These are phyloP conservation scores for Selene dorsalis DNA, from an alignment of 2,797 vertebrate genomes.

Conservation along the genomic window DNA sequence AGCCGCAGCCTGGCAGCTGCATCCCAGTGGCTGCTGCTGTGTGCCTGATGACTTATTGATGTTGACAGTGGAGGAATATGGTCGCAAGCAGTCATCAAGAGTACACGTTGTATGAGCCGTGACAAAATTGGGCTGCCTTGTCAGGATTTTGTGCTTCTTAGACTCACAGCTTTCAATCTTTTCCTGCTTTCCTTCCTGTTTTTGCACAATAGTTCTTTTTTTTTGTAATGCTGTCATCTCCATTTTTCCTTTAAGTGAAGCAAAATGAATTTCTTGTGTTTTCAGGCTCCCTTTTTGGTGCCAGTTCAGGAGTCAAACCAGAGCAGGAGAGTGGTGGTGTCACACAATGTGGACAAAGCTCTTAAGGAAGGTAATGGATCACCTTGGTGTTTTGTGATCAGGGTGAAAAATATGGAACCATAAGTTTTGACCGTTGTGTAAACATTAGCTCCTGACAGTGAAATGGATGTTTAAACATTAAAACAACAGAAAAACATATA, in stretches of 20 bases:
- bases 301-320: slow-evolving; percentile 86
- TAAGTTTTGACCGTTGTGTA: neutral
- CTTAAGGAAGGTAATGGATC: slow-evolving; percentile 92
- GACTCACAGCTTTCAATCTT: neutral
- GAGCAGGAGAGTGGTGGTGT: slow-evolving; percentile 92
- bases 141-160: slow-evolving; percentile 15
- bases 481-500: neutral
- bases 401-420: neutral
- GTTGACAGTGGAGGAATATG: slow-evolving; percentile 45
- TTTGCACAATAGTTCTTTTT: slow-evolving; percentile 3
- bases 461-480: neutral
- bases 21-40: slow-evolving; percentile 17
- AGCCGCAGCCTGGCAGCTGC: slow-evolving; percentile 9
- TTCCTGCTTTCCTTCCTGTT: neutral
- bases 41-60: slow-evolving; percentile 59
- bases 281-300: slow-evolving; percentile 86
- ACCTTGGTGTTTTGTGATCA: neutral
- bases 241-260: slow-evolving; percentile 6
- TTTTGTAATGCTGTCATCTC: neutral
- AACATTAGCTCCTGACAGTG: neutral
- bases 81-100: slow-evolving; percentile 42
- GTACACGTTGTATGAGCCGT: slow-evolving; percentile 17
- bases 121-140: slow-evolving; percentile 14
- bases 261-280: slow-evolving; percentile 32
- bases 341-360: slow-evolving; percentile 96